phyloP scores from a whole-genome alignment of 2,888 invertebrate species.

The Rhagium mordax region DNA sequence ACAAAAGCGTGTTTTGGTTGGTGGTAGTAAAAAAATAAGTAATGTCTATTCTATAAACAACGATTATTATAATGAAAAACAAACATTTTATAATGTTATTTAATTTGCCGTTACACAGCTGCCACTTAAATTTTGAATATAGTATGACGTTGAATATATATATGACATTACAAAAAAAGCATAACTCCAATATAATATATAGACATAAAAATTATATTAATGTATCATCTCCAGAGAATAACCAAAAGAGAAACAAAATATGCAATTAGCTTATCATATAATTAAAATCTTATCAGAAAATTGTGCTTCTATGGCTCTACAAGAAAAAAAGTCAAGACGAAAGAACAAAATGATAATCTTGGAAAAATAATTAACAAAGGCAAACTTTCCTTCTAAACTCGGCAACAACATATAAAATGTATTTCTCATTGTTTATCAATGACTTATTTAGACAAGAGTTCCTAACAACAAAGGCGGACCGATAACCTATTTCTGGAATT shows the following conservation, averaged over 20 bases:
- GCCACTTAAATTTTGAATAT: too few relatives aligned
- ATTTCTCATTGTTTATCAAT: background rate
- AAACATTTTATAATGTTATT: too few relatives aligned
- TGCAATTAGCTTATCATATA: constrained; percentile 14
- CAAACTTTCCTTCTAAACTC: constrained; percentile 9
- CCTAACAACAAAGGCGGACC: background rate
- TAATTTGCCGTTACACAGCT: too few relatives aligned
- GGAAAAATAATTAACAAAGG: constrained; percentile 6
- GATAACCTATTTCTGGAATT: background rate
- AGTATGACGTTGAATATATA: too few relatives aligned
- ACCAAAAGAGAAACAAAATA: constrained; percentile 7
- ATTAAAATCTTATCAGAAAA: constrained; percentile 25
- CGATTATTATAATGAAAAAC: too few relatives aligned
- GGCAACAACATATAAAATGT: constrained; percentile 3
- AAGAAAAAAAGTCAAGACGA: background rate
- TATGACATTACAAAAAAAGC: too few relatives aligned
- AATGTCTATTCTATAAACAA: too few relatives aligned
- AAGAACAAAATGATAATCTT: constrained; percentile 7
- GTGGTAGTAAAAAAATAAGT: too few relatives aligned
- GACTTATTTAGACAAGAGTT: background rate
- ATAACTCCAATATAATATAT: background rate
- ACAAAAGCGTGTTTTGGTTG: too few relatives aligned
- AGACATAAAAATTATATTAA: constrained; percentile 12
- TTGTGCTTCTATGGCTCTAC: constrained; percentile 5
- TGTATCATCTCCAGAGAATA: background rate